Evolutionary conservation across 2,797 vertebrate species (phyloP), one percentile per base, ranked within the genome.

Genomic region (Emys orbicularis): DNA sequence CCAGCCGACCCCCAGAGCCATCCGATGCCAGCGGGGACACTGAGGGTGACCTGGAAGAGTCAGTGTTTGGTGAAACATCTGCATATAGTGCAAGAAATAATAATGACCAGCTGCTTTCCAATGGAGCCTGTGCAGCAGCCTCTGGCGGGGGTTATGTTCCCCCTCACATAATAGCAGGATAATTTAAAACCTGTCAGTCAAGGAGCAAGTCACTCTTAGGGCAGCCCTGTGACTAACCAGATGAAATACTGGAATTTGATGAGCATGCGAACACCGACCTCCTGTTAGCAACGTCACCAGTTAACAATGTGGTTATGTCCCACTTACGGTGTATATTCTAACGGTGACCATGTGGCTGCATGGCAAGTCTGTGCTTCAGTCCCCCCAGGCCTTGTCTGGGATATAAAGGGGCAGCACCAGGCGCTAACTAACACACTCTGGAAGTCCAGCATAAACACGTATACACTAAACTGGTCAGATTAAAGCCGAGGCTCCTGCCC

Each of bases 61-160:
- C 16, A 65, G 61, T 65, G 16, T 65, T 65, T 65, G 61, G 61
- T 65, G 61, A 65, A 65, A 65, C 34, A 21, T 19, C 34, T 65
- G 61, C 61, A n/a, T 3, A 15, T 19, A n/a, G 61, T 5, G 34
- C 34, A n/a, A 65, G 8, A 19, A 65, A n/a, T 65, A 65, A 19
- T 44, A 6, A 44, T 44, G 44, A 44, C 44, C 44, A 44, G 44
- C 44, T 34, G 59, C 59, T 34, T 3, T 34, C 59, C 13, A 15
- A 31, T 31, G 59, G 59, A n/a, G 61, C 16, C 31, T n/a, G 16
- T n/a, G 16, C 61, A n/a, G 34, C 8, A 9, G 2, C 61, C 34
- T 19, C 34, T 2, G 4, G 5, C 0, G 4, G 61, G 18, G 3
- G 2, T 65, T 37, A 65, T 19, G 2, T 65, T 65, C 34, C 61